A percentile compares a stretch with the other conserved stretches of the same genome.
Conservation (phyloP, 2,888 invertebrate species). For the Carabus problematicus region DNA sequence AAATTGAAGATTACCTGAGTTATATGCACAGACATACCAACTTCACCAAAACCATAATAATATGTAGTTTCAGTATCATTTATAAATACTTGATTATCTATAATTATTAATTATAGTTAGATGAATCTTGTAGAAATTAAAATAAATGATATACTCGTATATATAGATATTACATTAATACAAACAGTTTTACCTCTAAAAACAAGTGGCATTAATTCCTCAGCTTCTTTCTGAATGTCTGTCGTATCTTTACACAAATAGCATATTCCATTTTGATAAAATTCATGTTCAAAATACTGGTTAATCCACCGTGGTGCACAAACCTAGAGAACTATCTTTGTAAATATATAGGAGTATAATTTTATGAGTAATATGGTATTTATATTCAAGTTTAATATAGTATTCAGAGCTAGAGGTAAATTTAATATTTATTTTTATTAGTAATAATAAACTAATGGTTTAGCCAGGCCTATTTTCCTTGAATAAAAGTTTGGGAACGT, state of each 20-base stretch:
- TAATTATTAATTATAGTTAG: slow-evolving; percentile 1
- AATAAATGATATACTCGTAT: too few species aligned
- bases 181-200: slow-evolving; percentile 27
- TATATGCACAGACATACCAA: slow-evolving; percentile 58
- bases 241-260: slow-evolving; percentile 57
- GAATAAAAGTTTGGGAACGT: too few species aligned
- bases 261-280: slow-evolving; percentile 57
- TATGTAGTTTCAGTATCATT: slow-evolving; percentile 31
- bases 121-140: neutral
- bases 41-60: slow-evolving; percentile 62
- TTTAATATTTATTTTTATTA: too few species aligned
- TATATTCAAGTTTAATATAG: neutral
- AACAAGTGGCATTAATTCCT: slow-evolving; percentile 55
- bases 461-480: too few species aligned
- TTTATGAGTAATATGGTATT: neutral
- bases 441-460: too few species aligned
- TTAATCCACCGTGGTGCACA: slow-evolving; percentile 56
- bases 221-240: slow-evolving; percentile 50
- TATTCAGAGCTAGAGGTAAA: too few species aligned
- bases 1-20: slow-evolving; percentile 17
- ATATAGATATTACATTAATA: too few species aligned
- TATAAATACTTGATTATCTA: slow-evolving; percentile 43
- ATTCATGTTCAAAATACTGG: slow-evolving; percentile 32
- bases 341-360: slow-evolving; percentile 6
- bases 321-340: slow-evolving; percentile 44